Evolutionary conservation across 2,797 vertebrate species (phyloP), one percentile per base, ranked within the genome.

Genomic region (Enteromius viviparus): DNA sequence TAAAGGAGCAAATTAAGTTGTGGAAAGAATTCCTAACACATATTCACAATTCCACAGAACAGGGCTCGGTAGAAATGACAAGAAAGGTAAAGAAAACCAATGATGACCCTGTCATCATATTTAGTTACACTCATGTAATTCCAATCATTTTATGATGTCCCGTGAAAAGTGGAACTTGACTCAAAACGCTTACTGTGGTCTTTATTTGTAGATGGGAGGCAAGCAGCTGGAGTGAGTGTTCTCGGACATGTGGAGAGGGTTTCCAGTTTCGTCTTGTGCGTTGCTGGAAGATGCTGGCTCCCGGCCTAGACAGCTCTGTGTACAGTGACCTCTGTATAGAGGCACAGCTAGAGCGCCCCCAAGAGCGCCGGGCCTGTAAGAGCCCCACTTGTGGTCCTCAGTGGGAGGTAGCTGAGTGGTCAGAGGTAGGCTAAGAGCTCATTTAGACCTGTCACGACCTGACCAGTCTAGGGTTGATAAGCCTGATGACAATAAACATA

Each of bases 391-490:
- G 98, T 0, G 98, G 98, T 21, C 98, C 98, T 0, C 98, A 99
- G 93, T 99, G 98, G 98, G 98, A 99, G 91, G 98, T 99, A 93
- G 98, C 98, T 0, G 97, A 98, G 91, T 99, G 98, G 98, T 95
- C 94, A 0, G 97, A 99, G 97, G 98, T 98, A 82, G 26, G 90
- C 26, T 68, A 62, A 32, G 17, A 58, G 21, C 26, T 58, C 4
- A 14, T 65, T 4, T 21, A 29, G 5, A 19, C 55, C 10, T 40
- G 37, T 7, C 29, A 12, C 2, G 11, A 45, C 11, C 42, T 45
- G 42, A 45, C 10, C 42, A 45, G 42, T 45, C 42, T 45, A 45
- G 42, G 42, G 42, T 11, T 45, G 42, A 45, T 45, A 45, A 45
- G 42, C 6, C 40, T 40, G 1, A 9, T 40, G 40, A 9, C 40